Evolutionary conservation across 1,140 invertebrate genomes (phyloP).

Genomic region (Thaumetopoea pityocampa): DNA sequence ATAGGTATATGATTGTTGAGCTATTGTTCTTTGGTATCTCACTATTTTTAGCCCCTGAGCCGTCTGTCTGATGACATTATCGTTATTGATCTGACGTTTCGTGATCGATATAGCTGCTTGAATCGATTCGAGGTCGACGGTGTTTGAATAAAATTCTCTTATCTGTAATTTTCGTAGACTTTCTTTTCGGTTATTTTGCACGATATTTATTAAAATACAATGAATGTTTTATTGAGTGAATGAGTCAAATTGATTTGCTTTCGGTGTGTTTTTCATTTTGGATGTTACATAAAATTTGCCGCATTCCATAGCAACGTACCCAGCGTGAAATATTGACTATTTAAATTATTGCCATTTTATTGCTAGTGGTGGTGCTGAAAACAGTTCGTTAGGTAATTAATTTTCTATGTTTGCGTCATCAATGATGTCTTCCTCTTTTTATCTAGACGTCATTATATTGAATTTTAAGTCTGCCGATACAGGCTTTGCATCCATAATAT

Average conservation of each 20-base stretch:
- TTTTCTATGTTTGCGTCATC: no score
- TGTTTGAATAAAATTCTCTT: slow-evolving; percentile 1
- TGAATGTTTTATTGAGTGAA: neutral
- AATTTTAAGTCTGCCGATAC: no score
- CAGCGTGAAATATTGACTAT: no score
- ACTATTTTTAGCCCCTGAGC: slow-evolving; percentile 8
- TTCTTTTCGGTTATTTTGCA: neutral
- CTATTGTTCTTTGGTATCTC: slow-evolving; percentile 10
- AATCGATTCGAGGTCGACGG: slow-evolving; percentile 5
- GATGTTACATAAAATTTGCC: neutral
- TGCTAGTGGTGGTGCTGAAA: no score
- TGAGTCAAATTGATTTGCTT: neutral
- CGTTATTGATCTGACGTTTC: slow-evolving; percentile 26
- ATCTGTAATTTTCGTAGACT: slow-evolving; percentile 6
- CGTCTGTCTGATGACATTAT: slow-evolving; percentile 26
- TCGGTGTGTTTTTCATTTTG: neutral
- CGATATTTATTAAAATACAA: neutral
- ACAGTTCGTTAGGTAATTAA: no score
- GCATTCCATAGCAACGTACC: no score
- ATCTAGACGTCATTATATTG: no score
- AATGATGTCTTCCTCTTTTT: no score
- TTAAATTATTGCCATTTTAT: no score
- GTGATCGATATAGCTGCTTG: slow-evolving; percentile 25
- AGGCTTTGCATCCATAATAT: no score
- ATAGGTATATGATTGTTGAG: slow-evolving; percentile 21